Base-by-base conservation (phyloP, 1,140 invertebrate species). In the Liolophura sinensis region DNA sequence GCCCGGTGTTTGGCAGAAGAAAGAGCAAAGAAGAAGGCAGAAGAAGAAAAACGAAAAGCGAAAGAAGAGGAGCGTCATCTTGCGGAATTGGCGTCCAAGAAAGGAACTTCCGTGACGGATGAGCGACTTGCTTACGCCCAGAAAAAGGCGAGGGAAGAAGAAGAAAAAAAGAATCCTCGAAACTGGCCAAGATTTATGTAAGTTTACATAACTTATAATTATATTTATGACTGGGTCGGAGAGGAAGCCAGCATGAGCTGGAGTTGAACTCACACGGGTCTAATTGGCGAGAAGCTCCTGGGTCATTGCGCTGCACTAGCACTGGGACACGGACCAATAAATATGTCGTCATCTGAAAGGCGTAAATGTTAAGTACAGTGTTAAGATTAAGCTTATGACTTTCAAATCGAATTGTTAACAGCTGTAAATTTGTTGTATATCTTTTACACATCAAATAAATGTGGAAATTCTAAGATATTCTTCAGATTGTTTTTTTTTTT, bases 101-200 rank as follows among this genome's bases (percentile, higher is more conserved):
- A 73, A 55, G 74, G 71, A 57, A 76, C 69, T n/a, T 64, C 71
- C 16, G 65, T 72, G 62, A 64, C 65, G n/a, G 58, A 68, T 16
- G 74, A 71, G 57, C 61, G 62, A n/a, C 60, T 59, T 24, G 58
- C 51, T 24, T 62, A 62, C 46, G 62, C 62, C 40, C 64, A 71
- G 51, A 73, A 72, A 68, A 64, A 62, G 27, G 65, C 57, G n/a
- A 60, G 49, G 52, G 60, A 65, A 66, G 73, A 74, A 31, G 73
- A 59, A 14, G 73, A 69, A 27, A 67, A 69, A 52, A 67, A 66
- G 47, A 75, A 75, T 63, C 72, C 72, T 46, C 71, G 72, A 12
- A 75, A 73, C 60, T 78, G 77, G 77, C 77, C 75, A 24, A 52
- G 68, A 57, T 75, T 68, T 59, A 70, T 73, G 76, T 78, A 66